Evolutionary conservation across 2,113 vertebrate species (phyloP).

Genomic region (Oreotrochilus melanogaster): DNA sequence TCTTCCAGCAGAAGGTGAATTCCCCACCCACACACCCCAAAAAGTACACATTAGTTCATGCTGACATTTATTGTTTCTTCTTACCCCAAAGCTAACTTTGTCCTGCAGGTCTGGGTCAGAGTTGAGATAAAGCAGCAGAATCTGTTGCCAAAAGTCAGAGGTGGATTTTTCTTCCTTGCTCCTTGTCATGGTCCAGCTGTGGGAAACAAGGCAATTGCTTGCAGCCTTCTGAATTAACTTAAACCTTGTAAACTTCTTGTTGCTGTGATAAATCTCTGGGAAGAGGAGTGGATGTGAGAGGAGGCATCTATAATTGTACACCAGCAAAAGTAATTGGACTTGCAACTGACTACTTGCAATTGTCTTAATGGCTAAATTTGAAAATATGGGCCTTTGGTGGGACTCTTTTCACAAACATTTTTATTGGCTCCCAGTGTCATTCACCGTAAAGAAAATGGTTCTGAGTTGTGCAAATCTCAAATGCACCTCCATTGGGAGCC

Average conservation of each 20-base stretch:
- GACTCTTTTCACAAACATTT: background rate
- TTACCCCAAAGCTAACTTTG: background rate
- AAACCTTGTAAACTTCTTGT: background rate
- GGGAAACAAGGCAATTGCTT: background rate
- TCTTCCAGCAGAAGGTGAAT: background rate
- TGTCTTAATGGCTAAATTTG: background rate
- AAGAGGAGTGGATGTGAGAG: background rate
- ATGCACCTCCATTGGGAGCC: background rate
- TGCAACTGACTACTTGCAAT: too few relatives aligned
- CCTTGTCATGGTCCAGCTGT: background rate
- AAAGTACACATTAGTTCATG: background rate
- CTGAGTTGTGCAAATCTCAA: background rate
- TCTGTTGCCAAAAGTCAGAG: background rate
- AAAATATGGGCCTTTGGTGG: background rate
- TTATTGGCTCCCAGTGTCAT: fast-evolving
- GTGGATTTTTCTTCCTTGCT: background rate
- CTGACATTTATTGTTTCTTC: background rate
- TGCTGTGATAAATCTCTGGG: background rate
- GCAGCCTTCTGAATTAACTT: background rate
- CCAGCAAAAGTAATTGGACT: background rate
- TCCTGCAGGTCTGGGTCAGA: background rate
- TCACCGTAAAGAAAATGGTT: background rate
- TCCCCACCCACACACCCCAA: fast-evolving
- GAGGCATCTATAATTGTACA: background rate
- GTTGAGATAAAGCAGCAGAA: too few relatives aligned